Base-by-base conservation (phyloP, 2,113 vertebrate genomes). In the Pithys albifrons region DNA sequence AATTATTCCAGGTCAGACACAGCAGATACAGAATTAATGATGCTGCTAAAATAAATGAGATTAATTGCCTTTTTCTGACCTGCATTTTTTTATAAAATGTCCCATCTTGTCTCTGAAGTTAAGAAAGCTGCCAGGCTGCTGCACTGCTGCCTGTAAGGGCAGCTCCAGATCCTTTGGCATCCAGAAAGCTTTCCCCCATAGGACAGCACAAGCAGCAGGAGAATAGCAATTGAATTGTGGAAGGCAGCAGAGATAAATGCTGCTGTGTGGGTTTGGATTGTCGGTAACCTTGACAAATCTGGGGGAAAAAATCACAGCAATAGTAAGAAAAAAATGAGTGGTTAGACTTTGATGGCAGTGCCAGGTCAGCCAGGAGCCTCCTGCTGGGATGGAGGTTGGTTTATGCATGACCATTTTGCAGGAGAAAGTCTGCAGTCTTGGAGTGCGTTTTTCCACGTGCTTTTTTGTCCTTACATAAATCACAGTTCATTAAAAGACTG, bases 1-100 rank as follows among this genome's bases (percentile, higher is more conserved):
- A 93, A 91, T 29, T 80, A 66, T 94, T 97, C 75, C 85, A 96
- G 93, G 95, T 96, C 85, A 95, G 91, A 76, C 54, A 51, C 55
- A 33, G 80, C 74, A 71, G 82, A 75, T 55, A 77, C 1, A 92
- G 95, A 93, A 88, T 86, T 93, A 96, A 94, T 88, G 82, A 88
- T 1, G 7, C 65, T 95, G 78, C 91, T 93, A 67, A 96, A 88
- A 90, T 80, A 95, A 67, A 59, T 52, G 27, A 93, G 62, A 37
- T 70, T 61, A 55, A 28, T n/a, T 83, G 62, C 43, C 95, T 82
- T 62, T 86, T 79, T 69, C 14, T 78, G 58, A 87, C 77, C 77
- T 79, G 57, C 52, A 10, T 92, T 48, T 80, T 83, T 71, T 37
- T 8, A 51, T 85, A 23, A 74, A 74, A 33, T 4, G 45, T 48